Evolutionary conservation across 2,888 invertebrate species (phyloP), one percentile per base, ranked within the genome.

Genomic region (Ormia ochracea): DNA sequence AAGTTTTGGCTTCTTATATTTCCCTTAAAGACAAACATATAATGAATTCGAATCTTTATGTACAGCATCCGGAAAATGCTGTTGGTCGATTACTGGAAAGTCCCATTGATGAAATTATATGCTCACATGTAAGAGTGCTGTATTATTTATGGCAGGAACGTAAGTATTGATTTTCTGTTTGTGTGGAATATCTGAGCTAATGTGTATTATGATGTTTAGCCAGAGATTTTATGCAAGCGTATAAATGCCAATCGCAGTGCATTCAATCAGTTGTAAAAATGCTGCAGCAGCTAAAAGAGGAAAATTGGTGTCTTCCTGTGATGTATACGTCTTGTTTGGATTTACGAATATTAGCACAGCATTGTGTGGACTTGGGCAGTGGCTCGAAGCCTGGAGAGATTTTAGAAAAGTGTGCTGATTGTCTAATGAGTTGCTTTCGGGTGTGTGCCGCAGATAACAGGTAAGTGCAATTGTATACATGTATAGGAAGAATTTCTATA

Each of bases 231-330:
- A 88, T 92, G 85, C 92, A 92, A 65, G 96, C 97, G 0, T 97
- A 95, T 86, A 92, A 92, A 81, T 91, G 94, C 82, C 98, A 98
- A 87, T 94, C 94, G 83, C 90, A 92, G 5, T 92, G 96, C 83
- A 94, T 96, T 0, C 94, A 95, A 83, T 91, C 93, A 0, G 93
- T 97, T 52, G 94, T 94, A 0, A 96, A 95, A 87, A 91, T 97
- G 66, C 91, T 99, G 56, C 96, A 97, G 88, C 91, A 93, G 36
- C 94, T 96, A 83, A 97, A 96, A 84, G 98, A 98, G 83, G 97
- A 97, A 85, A 99, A 99, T 89, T 99, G 99, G 99, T 94, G 95
- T 83, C 90, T 99, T n/a, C 96, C 97, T 0, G 92, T 99, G 7
- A 96, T 99, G 95, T 96, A 96, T 86, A 92, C 93, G 0, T 93